Conservation (phyloP, 2,888 invertebrate species). For the Zaprionus lineosus region DNA sequence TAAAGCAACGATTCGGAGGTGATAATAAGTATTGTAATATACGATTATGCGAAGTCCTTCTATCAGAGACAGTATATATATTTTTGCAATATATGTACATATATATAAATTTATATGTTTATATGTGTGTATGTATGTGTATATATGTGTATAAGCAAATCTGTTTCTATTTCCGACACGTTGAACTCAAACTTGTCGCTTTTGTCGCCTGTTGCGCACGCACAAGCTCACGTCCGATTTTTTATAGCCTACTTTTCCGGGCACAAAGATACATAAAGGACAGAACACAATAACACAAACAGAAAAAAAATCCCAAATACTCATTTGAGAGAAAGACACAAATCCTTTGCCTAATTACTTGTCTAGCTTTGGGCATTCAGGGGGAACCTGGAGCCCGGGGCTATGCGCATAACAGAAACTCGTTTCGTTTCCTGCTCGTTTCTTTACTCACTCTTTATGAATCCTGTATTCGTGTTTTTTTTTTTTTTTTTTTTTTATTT, state of each 20-base stretch:
- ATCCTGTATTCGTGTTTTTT: too few species aligned
- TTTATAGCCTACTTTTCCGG: slow-evolving; percentile 54
- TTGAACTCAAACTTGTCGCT: slow-evolving; percentile 14
- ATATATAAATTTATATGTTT: background rate
- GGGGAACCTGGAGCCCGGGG: too few species aligned
- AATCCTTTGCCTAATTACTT: slow-evolving; percentile 75
- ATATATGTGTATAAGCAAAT: background rate
- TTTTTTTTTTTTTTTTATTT: too few species aligned
- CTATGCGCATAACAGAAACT: slow-evolving; percentile 5
- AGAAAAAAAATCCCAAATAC: slow-evolving; percentile 39
- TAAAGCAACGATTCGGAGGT: too few species aligned
- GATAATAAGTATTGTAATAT: too few species aligned
- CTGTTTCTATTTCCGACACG: too few species aligned
- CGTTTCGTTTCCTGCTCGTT: too few species aligned
- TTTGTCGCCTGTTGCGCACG: slow-evolving; percentile 43
- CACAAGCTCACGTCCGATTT: slow-evolving; percentile 50
- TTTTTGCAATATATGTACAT: background rate
- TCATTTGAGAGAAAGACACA: slow-evolving; percentile 57
- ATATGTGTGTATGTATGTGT: background rate
- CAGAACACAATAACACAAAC: background rate
- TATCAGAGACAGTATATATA: background rate
- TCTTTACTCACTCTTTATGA: too few species aligned
- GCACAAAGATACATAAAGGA: slow-evolving; percentile 16
- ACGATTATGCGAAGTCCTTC: too few species aligned
- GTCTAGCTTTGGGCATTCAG: slow-evolving; percentile 63